A percentile compares a stretch with the other conserved stretches of the same genome.
These are phyloP conservation scores for Alectoris magna DNA, from an alignment of 2,797 vertebrate species.

Conservation along the genomic window DNA sequence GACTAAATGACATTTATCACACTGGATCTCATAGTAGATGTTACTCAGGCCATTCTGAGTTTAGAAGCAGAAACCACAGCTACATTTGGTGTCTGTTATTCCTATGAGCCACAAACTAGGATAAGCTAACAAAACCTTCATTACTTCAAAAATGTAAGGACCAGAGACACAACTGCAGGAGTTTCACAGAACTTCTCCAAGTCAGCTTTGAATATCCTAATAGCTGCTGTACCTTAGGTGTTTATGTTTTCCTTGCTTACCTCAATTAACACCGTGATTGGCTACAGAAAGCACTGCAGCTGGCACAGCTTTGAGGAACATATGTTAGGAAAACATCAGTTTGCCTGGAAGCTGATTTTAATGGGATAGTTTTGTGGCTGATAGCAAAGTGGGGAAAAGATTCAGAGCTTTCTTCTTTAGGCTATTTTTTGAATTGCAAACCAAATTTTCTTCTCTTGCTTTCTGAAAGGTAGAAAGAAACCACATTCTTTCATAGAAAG, in stretches of 20 bases:
- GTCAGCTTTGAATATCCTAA: slow-evolving; percentile 4
- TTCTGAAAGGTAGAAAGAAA: slow-evolving; percentile 7
- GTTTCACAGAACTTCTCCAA: background rate
- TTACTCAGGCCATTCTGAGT: background rate
- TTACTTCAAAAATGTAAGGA: background rate
- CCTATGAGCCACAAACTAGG: background rate
- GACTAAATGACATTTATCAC: background rate
- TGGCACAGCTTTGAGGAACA: slow-evolving; percentile 46
- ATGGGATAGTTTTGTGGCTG: slow-evolving; percentile 27
- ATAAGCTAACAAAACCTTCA: background rate
- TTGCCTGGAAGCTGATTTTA: slow-evolving; percentile 50
- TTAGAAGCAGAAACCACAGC: background rate
- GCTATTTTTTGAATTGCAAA: slow-evolving; percentile 12
- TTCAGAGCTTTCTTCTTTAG: background rate
- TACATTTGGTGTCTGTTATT: background rate
- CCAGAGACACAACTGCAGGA: background rate
- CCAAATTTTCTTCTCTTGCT: background rate
- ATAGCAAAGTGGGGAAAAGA: background rate
- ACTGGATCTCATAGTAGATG: background rate
- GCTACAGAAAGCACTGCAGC: slow-evolving; percentile 18
- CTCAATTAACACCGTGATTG: slow-evolving; percentile 30
- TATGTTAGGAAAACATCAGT: slow-evolving; percentile 35
- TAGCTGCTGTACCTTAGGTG: background rate
- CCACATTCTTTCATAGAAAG: too few relatives aligned
- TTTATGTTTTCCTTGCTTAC: slow-evolving; percentile 45